Evolutionary conservation across 2,113 vertebrate species (phyloP), one percentile per base, ranked within the genome.

Genomic region (Scomber colias): DNA sequence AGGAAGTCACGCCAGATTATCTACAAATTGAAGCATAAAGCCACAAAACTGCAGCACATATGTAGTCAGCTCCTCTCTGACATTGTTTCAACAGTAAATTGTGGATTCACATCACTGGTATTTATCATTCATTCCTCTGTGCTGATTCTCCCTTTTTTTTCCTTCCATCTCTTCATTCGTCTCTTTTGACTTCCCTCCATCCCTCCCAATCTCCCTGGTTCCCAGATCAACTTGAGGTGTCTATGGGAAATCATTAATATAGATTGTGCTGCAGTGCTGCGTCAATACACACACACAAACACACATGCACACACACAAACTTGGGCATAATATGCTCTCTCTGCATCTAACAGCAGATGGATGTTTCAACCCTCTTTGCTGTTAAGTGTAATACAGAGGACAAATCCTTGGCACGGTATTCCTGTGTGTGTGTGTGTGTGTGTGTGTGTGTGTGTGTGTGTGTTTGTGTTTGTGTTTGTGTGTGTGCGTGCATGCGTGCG

Each of bases 231-330:
- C 82, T 91, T 89, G 81, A 91, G 86, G 86, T 83, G 84, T 89
- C 69, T 86, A 91, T 90, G 67, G 90, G 82, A 93, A 93, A 92
- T 93, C 91, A 87, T 87, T 90, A 87, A 81, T 88, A 90, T 91
- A 76, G 92, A 93, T 92, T 78, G 76, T 67, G 80, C 84, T 93
- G 87, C 90, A 85, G 86, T 64, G 54, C 86, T 87, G 81, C 70
- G 12, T 89, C 87, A 86, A 78, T 86, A 83, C 75, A 55, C 71
- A 73, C 75, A 78, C 70, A 69, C 40, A 40, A 66, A 57, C 55
- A 65, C 72, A 68, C 67, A 57, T 59, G 74, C 69, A 60, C 65
- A 76, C 77, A 64, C 66, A 75, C 76, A 60, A 21, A 60, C 57
- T 11, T 75, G 11, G 73, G 61, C 60, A 63, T 55, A 57, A 68